Conservation (phyloP, 2,797 vertebrate genomes). For the Vultur gryphus region DNA sequence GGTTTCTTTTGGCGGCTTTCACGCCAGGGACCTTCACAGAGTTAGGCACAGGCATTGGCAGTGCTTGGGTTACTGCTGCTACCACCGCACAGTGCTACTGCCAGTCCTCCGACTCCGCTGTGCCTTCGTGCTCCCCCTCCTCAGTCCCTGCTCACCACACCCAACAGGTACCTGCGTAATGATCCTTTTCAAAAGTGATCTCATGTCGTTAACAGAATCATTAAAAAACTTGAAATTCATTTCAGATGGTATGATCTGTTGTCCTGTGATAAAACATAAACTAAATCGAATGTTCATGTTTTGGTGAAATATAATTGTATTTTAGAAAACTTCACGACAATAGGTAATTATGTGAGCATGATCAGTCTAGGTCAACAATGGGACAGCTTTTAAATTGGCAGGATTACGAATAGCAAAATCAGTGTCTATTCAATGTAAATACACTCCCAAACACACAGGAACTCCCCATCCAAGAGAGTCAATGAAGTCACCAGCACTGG, state of each 20-base stretch:
- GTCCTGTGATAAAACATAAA: neutral
- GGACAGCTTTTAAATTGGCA: neutral
- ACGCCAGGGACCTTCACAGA: neutral
- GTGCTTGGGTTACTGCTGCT: neutral
- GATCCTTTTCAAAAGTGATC: neutral
- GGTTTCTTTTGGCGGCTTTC: neutral
- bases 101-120: neutral
- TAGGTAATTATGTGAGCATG: neutral
- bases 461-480: neutral
- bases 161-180: fast-evolving
- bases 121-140: fast-evolving
- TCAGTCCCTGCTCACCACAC: neutral
- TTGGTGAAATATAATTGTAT: neutral
- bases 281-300: neutral
- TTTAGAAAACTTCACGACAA: neutral
- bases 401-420: neutral
- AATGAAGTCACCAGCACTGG: neutral
- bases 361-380: neutral
- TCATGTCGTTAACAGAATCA: neutral
- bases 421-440: neutral
- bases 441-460: neutral
- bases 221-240: neutral
- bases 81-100: fast-evolving
- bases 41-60: neutral
- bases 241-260: neutral